Conservation (phyloP, 2,113 vertebrate species). For the Neotoma lepida region DNA sequence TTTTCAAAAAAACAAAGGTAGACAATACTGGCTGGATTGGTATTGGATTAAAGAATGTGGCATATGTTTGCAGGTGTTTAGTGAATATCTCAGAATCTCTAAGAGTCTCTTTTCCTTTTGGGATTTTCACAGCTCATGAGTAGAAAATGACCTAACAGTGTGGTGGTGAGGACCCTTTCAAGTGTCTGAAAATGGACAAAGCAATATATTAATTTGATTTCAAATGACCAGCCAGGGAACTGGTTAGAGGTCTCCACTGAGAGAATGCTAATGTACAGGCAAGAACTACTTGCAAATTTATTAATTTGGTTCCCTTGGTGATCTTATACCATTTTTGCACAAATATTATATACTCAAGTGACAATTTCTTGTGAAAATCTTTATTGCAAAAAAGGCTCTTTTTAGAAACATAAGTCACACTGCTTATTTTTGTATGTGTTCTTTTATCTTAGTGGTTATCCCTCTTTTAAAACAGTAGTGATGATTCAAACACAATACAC, state of each 20-base stretch:
- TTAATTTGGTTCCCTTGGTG: neutral
- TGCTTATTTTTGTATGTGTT: neutral
- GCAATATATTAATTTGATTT: slow-evolving; percentile 34
- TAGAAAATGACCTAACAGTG: neutral
- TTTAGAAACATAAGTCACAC: neutral
- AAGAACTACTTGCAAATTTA: slow-evolving; percentile 11
- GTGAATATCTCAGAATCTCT: neutral
- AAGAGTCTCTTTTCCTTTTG: neutral
- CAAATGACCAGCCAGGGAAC: neutral
- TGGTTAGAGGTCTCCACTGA: neutral
- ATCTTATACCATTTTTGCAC: neutral
- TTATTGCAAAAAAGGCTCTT: neutral
- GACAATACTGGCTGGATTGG: slow-evolving; percentile 42
- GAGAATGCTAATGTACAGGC: neutral
- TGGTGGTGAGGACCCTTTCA: neutral
- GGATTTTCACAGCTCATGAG: neutral
- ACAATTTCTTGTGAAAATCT: slow-evolving; percentile 1
- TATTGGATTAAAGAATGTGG: slow-evolving; percentile 15
- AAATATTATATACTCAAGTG: neutral
- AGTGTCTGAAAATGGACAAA: neutral
- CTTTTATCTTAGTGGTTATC: neutral
- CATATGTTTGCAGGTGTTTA: slow-evolving; percentile 12
- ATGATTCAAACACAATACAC: neutral
- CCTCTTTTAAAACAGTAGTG: neutral
- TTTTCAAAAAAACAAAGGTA: slow-evolving; percentile 48